A percentile compares a stretch with the other conserved stretches of the same genome.
Conservation (phyloP, 2,113 vertebrate genomes). For the Plotosus lineatus region DNA sequence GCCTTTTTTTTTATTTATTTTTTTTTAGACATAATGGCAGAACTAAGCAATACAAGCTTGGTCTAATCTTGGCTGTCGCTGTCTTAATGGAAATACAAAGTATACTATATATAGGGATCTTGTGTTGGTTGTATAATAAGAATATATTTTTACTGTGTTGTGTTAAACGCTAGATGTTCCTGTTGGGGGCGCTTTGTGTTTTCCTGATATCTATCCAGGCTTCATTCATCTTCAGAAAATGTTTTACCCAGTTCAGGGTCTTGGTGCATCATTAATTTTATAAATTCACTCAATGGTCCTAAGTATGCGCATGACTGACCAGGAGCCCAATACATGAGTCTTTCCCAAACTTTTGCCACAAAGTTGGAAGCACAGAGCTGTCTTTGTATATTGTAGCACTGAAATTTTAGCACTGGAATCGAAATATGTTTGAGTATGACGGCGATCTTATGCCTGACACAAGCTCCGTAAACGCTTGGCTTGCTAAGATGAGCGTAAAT, state of each 20-base stretch:
- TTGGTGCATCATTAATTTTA: not conserved
- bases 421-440: not conserved
- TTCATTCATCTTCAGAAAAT: not conserved
- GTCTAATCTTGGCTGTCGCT: not conserved
- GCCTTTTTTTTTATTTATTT: constrained; percentile 7
- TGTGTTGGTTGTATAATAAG: not conserved
- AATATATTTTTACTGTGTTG: not conserved
- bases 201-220: not conserved
- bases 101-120: not conserved
- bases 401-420: not conserved
- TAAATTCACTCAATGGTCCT: not conserved
- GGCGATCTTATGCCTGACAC: not conserved
- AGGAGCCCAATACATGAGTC: not conserved
- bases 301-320: not conserved
- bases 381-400: not conserved
- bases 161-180: not conserved
- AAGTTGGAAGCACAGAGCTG: not conserved
- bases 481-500: not conserved
- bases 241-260: not conserved
- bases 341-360: not conserved
- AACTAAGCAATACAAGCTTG: not conserved
- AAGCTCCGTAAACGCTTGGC: not conserved
- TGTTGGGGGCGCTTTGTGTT: not conserved
- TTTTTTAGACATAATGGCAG: not conserved
- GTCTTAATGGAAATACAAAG: not conserved